Evolutionary conservation across 2,888 invertebrate genomes (phyloP).

Genomic region (Synanthedon andrenaeformis): DNA sequence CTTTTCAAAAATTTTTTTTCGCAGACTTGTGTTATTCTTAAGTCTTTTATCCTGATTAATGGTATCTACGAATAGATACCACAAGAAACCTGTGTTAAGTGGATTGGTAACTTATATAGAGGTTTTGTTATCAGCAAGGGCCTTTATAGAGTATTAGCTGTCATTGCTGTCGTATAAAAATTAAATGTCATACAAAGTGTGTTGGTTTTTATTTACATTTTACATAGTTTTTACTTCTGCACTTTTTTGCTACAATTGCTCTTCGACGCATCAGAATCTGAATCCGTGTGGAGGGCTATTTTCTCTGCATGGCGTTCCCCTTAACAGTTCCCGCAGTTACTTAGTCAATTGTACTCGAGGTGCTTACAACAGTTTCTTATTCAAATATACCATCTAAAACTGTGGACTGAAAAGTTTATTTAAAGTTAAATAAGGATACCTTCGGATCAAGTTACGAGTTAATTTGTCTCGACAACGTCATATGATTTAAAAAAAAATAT

Average conservation of each 20-base stretch:
- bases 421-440: no score
- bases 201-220: background rate
- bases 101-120: background rate
- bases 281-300: constrained; percentile 40
- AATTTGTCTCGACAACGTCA: no score
- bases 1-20: no score
- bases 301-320: constrained; percentile 15
- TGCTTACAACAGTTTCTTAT: constrained; percentile 7
- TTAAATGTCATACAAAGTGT: background rate
- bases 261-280: constrained; percentile 32
- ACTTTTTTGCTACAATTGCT: constrained; percentile 49
- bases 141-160: background rate
- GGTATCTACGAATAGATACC: no score
- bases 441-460: no score
- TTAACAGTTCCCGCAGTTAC: constrained; percentile 29
- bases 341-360: constrained; percentile 49
- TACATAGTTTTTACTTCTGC: background rate
- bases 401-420: no score
- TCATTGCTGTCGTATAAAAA: background rate
- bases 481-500: no score
- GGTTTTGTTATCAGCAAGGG: background rate
- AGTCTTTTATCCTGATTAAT: no score
- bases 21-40: no score
- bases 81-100: no score
- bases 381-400: no score